These are phyloP conservation scores for Cephus pygmeus DNA, from an alignment of 2,888 invertebrate species.

Conservation along the genomic window DNA sequence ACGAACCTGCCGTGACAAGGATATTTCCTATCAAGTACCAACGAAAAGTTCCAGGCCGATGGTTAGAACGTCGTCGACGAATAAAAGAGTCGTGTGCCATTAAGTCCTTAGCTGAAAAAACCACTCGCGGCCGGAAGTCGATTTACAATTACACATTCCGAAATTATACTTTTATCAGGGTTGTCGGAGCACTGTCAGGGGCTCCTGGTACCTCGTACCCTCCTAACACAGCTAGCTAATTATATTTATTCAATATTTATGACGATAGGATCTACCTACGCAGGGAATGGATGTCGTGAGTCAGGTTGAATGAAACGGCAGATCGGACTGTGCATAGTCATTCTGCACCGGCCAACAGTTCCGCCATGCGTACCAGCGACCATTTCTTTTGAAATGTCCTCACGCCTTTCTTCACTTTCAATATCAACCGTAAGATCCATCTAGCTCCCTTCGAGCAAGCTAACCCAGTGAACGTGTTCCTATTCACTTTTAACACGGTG, in stretches of 20 bases:
- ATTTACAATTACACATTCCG: slow-evolving; percentile 2
- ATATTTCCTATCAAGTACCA: neutral
- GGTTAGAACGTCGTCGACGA: neutral
- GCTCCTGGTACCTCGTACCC: slow-evolving; percentile 17
- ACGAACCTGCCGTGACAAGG: neutral
- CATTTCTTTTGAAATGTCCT: slow-evolving; percentile 2
- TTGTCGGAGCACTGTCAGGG: neutral
- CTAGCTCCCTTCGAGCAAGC: neutral
- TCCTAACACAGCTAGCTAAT: slow-evolving; percentile 44
- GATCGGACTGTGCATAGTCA: slow-evolving; percentile 49
- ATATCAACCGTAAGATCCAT: neutral
- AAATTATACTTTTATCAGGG: slow-evolving; percentile 2
- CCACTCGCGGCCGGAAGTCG: neutral
- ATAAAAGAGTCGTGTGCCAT: neutral
- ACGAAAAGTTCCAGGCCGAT: neutral
- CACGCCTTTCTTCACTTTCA: slow-evolving; percentile 2
- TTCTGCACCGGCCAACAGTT: slow-evolving; percentile 32
- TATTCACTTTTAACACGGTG: neutral
- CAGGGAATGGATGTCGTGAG: slow-evolving; percentile 43
- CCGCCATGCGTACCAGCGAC: slow-evolving; percentile 15
- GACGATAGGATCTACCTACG: slow-evolving; percentile 45
- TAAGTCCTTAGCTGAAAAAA: neutral
- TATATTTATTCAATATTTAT: slow-evolving; percentile 58
- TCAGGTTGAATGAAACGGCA: slow-evolving; percentile 52
- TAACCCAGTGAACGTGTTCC: neutral